phyloP scores from a whole-genome alignment of 2,113 vertebrate genomes.

The Trichomycterus rosablanca region DNA sequence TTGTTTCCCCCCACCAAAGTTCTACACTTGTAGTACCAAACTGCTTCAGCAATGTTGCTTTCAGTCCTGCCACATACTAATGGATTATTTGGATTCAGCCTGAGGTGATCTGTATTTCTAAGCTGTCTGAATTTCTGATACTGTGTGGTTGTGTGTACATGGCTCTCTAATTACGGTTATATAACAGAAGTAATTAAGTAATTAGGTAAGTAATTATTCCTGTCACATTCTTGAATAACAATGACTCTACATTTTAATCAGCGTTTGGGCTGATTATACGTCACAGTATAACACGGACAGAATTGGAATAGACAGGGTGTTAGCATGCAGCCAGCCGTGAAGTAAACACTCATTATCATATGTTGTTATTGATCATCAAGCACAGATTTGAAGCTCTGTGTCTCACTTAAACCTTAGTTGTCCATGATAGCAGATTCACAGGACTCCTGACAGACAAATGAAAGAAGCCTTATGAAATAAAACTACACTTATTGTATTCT shows the following conservation, averaged over 20 bases:
- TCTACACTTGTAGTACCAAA: background rate
- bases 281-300: constrained; percentile 38
- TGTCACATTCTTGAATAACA: constrained; percentile 1
- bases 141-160: no score
- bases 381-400: constrained; percentile 24
- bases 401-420: constrained; percentile 5
- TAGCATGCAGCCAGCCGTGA: constrained; percentile 44
- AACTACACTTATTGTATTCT: background rate
- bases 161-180: background rate
- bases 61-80: background rate
- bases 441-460: background rate
- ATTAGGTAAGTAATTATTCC: constrained; percentile 23
- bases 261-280: constrained; percentile 8
- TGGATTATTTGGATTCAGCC: no score
- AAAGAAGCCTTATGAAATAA: constrained; percentile 3
- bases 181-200: constrained; percentile 2
- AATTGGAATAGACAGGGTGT: constrained; percentile 53
- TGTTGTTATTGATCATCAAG: constrained; percentile 50
- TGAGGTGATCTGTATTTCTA: no score
- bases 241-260: constrained; percentile 20
- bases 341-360: constrained; percentile 60
- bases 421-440: background rate
- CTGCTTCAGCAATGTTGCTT: background rate
- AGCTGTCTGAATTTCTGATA: no score
- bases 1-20: no score